Evolutionary conservation across 2,888 invertebrate species (phyloP), one percentile per base, ranked within the genome.

Genomic region (Andrena hattorfiana): DNA sequence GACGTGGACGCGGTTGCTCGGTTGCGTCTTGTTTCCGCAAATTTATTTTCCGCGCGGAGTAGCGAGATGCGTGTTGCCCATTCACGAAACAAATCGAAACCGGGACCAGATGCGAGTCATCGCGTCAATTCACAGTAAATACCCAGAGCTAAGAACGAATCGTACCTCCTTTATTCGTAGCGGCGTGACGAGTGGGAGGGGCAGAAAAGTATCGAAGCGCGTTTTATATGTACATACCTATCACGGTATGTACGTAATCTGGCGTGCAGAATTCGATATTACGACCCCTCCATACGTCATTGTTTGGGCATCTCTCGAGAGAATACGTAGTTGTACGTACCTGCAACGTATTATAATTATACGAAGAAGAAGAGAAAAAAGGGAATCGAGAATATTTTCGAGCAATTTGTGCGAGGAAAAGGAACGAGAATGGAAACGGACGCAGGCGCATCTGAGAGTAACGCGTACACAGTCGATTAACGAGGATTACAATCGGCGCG

Each of bases 391-490:
- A 32, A 69, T 20, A 23, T 23, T 42, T 75, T 69, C 42, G 5
- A 20, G 49, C 13, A 35, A 77, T 74, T 49, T 7, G 42, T 7
- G 42, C 42, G 54, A 70, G 48, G 63, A 63, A 75, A 62, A 35
- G 5, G 16, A 20, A 28, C 35, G 63, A 63, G 67, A 78, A 64
- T 74, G 54, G 23, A 10, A 68, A 64, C 26, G 84, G 59, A 70
- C 77, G 84, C 77, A 70, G 76, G 83, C 84, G 76, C 77, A 67
- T 51, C 51, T 32, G 28, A 10, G 56, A 48, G 56, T 67, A 70
- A 73, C 71, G 83, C 83, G 73, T 77, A 67, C 54, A 77, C 67
- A 83, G 83, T 83, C 83, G 82, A 83, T 83, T 83, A 81, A 81
- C 80, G 63, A 79, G 54, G 35, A 68, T 72, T 63, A 72, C 54